These are phyloP conservation scores for Helobdella robusta DNA, from an alignment of 2,888 invertebrate genomes.

Conservation along the genomic window DNA sequence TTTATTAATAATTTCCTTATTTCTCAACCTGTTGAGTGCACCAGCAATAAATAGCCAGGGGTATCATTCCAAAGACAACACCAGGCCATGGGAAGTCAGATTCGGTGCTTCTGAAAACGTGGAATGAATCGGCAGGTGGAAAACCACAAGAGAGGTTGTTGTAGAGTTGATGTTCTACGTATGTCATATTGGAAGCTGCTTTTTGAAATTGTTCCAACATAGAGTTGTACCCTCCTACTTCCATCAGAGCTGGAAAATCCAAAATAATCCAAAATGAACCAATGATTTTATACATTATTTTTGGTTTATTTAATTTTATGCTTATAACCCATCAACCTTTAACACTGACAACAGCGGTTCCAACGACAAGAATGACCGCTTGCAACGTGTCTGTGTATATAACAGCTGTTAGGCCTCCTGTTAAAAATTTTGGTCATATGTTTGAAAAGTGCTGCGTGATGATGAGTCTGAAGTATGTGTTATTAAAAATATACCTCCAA, in stretches of 20 bases:
- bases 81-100: constrained; percentile 36
- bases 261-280: too few relatives aligned
- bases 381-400: constrained; percentile 55
- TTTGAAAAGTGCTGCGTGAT: too few relatives aligned
- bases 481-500: constrained; percentile 39
- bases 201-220: constrained; percentile 47
- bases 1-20: not conserved
- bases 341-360: constrained; percentile 49
- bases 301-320: too few relatives aligned
- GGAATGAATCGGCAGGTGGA: constrained; percentile 33
- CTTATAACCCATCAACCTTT: too few relatives aligned
- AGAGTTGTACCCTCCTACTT: constrained; percentile 51
- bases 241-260: constrained; percentile 38
- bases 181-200: constrained; percentile 46
- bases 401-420: constrained; percentile 52
- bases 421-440: too few relatives aligned
- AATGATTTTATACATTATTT: too few relatives aligned
- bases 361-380: constrained; percentile 52
- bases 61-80: constrained; percentile 33
- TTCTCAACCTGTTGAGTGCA: constrained; percentile 33
- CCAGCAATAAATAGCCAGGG: constrained; percentile 33
- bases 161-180: constrained; percentile 26
- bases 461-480: not conserved
- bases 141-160: constrained; percentile 34
- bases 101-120: constrained; percentile 34